These are phyloP conservation scores for Oscheius sp. DNA, from an alignment of 1,140 invertebrate genomes.

Conservation along the genomic window DNA sequence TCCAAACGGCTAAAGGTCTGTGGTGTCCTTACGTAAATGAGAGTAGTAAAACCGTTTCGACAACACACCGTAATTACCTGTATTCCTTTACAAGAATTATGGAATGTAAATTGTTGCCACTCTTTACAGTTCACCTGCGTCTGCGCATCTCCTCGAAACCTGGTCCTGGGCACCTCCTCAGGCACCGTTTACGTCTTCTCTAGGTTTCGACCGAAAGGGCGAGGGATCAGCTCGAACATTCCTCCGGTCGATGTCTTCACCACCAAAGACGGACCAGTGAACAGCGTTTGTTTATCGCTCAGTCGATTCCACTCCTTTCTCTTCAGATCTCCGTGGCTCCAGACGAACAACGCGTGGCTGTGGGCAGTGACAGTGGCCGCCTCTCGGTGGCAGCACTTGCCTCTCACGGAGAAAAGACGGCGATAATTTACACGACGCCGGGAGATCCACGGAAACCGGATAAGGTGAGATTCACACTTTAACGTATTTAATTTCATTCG, in stretches of 20 bases:
- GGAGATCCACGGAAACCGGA: conserved; percentile 21
- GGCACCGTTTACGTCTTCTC: conserved; percentile 33
- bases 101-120: not conserved
- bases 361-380: conserved; percentile 30
- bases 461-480: not conserved
- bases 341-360: conserved; percentile 19
- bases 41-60: not conserved
- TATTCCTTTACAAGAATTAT: not conserved
- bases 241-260: conserved; percentile 29
- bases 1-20: conserved; percentile 27
- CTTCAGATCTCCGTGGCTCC: conserved; percentile 17
- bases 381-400: conserved; percentile 21
- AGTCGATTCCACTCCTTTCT: not conserved
- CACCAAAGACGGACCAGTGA: conserved; percentile 23
- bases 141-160: conserved; percentile 5
- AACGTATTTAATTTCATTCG: not conserved
- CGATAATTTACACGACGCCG: conserved; percentile 14
- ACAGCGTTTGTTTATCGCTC: not conserved
- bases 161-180: conserved; percentile 29
- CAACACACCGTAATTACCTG: no score
- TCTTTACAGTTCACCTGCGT: conserved; percentile 34
- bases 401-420: not conserved
- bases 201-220: not conserved
- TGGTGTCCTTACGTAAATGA: not conserved
- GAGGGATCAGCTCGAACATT: not conserved